Conservation (phyloP, 2,888 invertebrate species). For the Elegia similella region DNA sequence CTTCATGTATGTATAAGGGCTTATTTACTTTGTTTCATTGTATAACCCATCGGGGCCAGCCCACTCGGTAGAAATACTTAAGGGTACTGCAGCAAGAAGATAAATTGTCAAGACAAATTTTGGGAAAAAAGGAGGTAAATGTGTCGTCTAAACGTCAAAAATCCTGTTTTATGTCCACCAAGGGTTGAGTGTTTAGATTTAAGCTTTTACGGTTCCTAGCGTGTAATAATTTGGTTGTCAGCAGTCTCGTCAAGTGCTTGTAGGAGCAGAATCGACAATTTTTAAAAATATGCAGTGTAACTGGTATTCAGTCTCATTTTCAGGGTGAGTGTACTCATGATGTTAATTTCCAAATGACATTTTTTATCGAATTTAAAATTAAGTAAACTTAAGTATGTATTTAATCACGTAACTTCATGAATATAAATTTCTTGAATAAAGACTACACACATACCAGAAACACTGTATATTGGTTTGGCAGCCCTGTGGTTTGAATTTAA, state of each 20-base stretch:
- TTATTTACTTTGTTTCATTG: too few species aligned
- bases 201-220: background rate
- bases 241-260: slow-evolving; percentile 42
- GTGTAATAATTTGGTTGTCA: slow-evolving; percentile 33
- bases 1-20: too few species aligned
- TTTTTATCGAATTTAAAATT: background rate
- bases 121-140: too few species aligned
- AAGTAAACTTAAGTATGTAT: background rate
- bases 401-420: slow-evolving; percentile 15
- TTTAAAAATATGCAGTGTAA: slow-evolving; percentile 32
- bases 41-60: too few species aligned
- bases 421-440: slow-evolving; percentile 22
- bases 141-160: too few species aligned
- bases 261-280: slow-evolving; percentile 18
- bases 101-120: background rate
- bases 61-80: too few species aligned
- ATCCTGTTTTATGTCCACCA: too few species aligned
- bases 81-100: background rate
- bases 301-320: slow-evolving; percentile 30
- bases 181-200: background rate
- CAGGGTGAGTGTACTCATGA: slow-evolving; percentile 28
- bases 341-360: background rate
- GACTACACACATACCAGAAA: slow-evolving; percentile 41
- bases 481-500: slow-evolving; percentile 58
- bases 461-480: slow-evolving; percentile 71